These are phyloP conservation scores for Hippocampus guttulatus DNA, from an alignment of 2,113 vertebrate species.

Conservation along the genomic window DNA sequence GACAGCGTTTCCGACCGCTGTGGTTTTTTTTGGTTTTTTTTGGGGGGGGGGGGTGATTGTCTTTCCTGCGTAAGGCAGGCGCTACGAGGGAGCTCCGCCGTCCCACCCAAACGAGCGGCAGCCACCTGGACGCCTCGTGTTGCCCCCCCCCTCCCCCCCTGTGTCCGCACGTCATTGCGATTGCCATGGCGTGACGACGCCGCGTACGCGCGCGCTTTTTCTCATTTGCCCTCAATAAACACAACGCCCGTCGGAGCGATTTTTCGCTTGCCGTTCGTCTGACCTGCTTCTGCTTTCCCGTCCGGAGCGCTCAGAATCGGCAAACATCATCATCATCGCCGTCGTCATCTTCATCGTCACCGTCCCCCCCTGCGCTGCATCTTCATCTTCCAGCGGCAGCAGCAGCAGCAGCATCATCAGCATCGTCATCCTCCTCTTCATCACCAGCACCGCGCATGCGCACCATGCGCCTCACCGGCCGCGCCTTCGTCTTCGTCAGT, in stretches of 20 bases:
- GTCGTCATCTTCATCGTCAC: not conserved
- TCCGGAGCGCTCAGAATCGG: constrained; percentile 25
- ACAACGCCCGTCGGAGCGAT: constrained; percentile 2
- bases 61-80: not conserved
- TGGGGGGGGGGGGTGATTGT: not conserved
- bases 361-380: constrained; percentile 44
- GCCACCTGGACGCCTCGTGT: constrained; percentile 35
- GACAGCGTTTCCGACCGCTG: not conserved
- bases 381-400: constrained; percentile 30
- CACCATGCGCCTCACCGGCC: not conserved
- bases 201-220: not conserved
- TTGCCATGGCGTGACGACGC: not conserved
- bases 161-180: not conserved
- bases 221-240: not conserved
- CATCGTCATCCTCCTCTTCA: constrained; percentile 52
- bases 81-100: not conserved
- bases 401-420: constrained; percentile 52
- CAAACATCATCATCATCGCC: not conserved
- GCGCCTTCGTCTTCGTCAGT: not conserved
- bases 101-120: not conserved
- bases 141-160: too few relatives aligned
- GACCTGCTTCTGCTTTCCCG: constrained; percentile 44
- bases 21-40: not conserved
- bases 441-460: not conserved
- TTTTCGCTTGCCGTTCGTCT: constrained; percentile 12